phyloP scores from a whole-genome alignment of 2,113 vertebrate species.

The Petroica traversi region DNA sequence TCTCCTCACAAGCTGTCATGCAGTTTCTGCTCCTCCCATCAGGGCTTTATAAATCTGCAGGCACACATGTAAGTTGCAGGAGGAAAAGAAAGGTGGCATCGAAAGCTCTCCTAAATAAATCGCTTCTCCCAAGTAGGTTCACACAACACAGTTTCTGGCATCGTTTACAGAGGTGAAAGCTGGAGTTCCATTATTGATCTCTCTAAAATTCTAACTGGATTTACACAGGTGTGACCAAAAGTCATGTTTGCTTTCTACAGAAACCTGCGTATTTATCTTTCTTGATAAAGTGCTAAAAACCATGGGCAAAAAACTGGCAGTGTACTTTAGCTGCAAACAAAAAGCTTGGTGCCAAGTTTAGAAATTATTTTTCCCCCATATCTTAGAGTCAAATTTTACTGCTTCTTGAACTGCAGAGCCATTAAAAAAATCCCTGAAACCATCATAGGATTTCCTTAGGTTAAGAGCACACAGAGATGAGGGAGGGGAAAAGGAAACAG shows the following conservation, averaged over 20 bases:
- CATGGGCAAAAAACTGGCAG: neutral
- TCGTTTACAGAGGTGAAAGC: neutral
- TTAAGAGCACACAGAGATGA: neutral
- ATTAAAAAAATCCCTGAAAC: neutral
- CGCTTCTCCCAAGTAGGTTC: neutral
- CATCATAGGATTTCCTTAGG: neutral
- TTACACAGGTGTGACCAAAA: neutral
- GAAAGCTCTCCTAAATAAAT: neutral
- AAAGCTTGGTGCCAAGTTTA: neutral
- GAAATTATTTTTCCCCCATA: neutral
- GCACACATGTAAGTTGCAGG: neutral
- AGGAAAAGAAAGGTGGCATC: neutral
- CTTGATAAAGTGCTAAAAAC: neutral
- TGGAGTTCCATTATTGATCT: neutral
- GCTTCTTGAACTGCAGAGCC: neutral
- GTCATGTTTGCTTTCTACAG: neutral
- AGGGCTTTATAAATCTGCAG: neutral
- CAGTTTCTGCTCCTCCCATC: neutral
- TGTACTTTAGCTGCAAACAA: neutral
- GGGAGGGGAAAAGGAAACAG: neutral
- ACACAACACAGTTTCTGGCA: accelerated
- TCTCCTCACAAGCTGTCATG: neutral
- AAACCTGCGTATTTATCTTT: neutral
- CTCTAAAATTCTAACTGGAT: neutral
- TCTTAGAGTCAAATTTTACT: neutral